Evolutionary conservation across 2,797 vertebrate species (phyloP).

Genomic region (Rhinichthys osculus): DNA sequence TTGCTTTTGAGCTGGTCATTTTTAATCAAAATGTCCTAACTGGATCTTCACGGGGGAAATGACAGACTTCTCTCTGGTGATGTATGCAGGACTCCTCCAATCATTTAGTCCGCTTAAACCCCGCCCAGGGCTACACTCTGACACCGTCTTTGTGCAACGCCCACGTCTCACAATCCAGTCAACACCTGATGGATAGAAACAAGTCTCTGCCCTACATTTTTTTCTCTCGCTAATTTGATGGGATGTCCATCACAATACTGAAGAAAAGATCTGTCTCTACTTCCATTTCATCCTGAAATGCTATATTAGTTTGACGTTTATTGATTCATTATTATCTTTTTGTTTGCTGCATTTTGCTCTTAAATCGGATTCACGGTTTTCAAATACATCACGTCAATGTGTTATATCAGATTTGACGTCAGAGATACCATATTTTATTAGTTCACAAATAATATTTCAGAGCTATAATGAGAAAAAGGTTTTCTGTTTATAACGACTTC

Average conservation of each 20-base stretch:
- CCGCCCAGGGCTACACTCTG: neutral
- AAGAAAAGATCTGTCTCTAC: neutral
- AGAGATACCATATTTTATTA: neutral
- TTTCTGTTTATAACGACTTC: neutral
- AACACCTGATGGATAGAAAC: neutral
- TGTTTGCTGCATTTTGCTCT: neutral
- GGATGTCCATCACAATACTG: neutral
- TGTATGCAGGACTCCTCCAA: slow-evolving; percentile 7
- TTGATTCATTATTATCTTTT: neutral
- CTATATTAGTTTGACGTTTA: neutral
- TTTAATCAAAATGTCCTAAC: neutral
- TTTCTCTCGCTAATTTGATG: neutral
- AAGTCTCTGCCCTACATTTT: neutral
- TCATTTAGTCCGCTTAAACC: neutral
- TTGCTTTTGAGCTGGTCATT: neutral
- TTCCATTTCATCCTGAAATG: neutral
- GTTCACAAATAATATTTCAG: neutral
- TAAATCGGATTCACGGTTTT: neutral
- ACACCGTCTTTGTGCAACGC: neutral
- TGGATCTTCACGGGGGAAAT: neutral
- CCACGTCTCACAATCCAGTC: neutral
- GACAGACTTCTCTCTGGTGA: neutral
- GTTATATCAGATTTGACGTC: neutral
- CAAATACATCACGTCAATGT: neutral
- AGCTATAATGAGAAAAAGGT: neutral